Conservation (phyloP, 2,113 vertebrate species). For the Lepisosteus oculatus region DNA sequence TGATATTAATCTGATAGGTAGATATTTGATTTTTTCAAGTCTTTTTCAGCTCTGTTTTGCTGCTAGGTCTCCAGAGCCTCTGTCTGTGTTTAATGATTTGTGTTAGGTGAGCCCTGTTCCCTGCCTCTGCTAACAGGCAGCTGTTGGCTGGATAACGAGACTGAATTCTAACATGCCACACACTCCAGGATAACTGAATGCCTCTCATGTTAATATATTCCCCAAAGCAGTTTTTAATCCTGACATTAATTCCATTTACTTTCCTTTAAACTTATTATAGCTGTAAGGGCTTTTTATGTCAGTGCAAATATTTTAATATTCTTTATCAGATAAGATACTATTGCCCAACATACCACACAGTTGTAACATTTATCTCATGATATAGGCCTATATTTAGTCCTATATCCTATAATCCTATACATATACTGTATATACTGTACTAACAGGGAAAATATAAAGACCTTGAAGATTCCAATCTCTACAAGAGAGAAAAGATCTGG, state of each 20-base stretch:
- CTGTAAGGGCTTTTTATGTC: conserved; percentile 22
- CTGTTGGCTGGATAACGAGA: background rate
- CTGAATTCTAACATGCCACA: too few species aligned
- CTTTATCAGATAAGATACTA: conserved; percentile 25
- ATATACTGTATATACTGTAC: too few species aligned
- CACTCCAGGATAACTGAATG: conserved; percentile 10
- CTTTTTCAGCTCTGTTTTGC: too few species aligned
- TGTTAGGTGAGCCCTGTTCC: background rate
- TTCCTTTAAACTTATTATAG: conserved; percentile 29
- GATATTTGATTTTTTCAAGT: too few species aligned
- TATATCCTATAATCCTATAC: too few species aligned
- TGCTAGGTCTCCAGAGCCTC: too few species aligned
- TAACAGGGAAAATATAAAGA: too few species aligned
- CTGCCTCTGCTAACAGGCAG: background rate
- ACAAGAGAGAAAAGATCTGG: too few species aligned
- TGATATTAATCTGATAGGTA: too few species aligned
- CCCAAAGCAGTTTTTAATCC: conserved; percentile 28
- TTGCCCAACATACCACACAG: conserved; percentile 2
- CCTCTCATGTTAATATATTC: conserved; percentile 26
- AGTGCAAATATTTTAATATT: conserved; percentile 26
- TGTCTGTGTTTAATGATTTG: background rate
- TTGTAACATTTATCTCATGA: background rate
- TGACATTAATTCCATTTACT: conserved; percentile 22
- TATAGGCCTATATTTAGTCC: too few species aligned
- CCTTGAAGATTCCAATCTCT: too few species aligned